Evolutionary conservation across 2,797 vertebrate genomes (phyloP), one percentile per base, ranked within the genome.

Genomic region (Denticeps clupeoides): DNA sequence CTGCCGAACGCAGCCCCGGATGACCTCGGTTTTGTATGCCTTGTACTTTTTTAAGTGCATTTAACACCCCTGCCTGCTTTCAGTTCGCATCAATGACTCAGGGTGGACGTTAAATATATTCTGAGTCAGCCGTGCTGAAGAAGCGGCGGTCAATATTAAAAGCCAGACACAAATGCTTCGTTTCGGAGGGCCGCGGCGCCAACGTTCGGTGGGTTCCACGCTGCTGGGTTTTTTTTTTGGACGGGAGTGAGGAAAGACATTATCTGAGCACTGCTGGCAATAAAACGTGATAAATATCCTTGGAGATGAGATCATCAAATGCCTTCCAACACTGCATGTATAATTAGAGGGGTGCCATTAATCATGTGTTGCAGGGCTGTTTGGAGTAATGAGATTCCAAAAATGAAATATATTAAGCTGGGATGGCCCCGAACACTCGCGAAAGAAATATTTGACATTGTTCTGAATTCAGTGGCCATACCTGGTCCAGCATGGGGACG

Each of bases 261-360:
- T 55, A 59, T 69, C 49, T 29, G 47, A 60, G 67, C 45, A 56
- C 55, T 51, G 59, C 54, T 55, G 57, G 64, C 63, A 58, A 68
- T 63, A 64, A 72, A 79, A 72, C 46, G 47, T 70, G 68, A 75
- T 70, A 63, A 72, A 75, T 74, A 70, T 69, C 69, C 57, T 55
- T 67, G 57, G 57, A 62, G 64, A 78, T 74, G 55, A 74, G 78
- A 76, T 77, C 59, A 69, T 73, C 53, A 52, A 70, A 71, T 49
- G 62, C 55, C 46, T 73, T 73, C 66, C 62, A 71, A 74, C 58
- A 58, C 65, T 42, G 64, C 59, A 65, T 64, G 60, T 71, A 63
- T 72, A 75, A 82, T 82, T 77, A 77, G 60, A 58, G 55, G 64
- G 60, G 35, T 52, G 40, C 60, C 71, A 75, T 79, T 74, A 69